These are phyloP conservation scores for Parnassius orleans DNA, from an alignment of 2,888 invertebrate species.

Conservation along the genomic window DNA sequence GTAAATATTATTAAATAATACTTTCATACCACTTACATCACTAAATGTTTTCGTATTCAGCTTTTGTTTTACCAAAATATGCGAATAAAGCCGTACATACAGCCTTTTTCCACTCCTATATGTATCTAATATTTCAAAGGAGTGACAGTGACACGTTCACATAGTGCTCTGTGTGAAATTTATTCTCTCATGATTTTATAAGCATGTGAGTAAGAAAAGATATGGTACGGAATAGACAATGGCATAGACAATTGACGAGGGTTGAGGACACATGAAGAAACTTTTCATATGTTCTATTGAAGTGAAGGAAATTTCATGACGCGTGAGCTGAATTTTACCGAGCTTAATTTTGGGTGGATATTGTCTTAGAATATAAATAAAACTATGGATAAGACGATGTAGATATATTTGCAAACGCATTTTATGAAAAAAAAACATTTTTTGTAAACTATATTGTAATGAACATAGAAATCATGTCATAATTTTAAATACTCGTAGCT, in stretches of 20 bases:
- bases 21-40: not conserved
- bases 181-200: conserved; percentile 37
- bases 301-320: conserved; percentile 54
- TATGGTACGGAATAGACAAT: conserved; percentile 54
- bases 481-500: too few species aligned
- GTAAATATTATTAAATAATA: not conserved
- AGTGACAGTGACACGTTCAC: conserved; percentile 21
- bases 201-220: conserved; percentile 42
- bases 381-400: conserved; percentile 6
- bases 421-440: too few species aligned
- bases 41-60: too few species aligned
- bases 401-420: too few species aligned
- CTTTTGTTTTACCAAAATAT: not conserved
- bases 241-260: conserved; percentile 51
- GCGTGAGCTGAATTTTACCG: conserved; percentile 58
- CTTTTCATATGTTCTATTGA: conserved; percentile 60
- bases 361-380: conserved; percentile 27
- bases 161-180: conserved; percentile 14
- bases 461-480: too few species aligned
- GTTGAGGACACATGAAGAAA: conserved; percentile 56
- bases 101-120: conserved; percentile 13
- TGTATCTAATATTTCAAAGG: conserved; percentile 11
- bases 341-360: conserved; percentile 53
- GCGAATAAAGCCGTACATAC: conserved; percentile 9
- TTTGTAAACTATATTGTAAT: too few species aligned